Evolutionary conservation across 2,113 vertebrate genomes (phyloP), one percentile per base, ranked within the genome.

Genomic region (Genyomyrus donnyi): DNA sequence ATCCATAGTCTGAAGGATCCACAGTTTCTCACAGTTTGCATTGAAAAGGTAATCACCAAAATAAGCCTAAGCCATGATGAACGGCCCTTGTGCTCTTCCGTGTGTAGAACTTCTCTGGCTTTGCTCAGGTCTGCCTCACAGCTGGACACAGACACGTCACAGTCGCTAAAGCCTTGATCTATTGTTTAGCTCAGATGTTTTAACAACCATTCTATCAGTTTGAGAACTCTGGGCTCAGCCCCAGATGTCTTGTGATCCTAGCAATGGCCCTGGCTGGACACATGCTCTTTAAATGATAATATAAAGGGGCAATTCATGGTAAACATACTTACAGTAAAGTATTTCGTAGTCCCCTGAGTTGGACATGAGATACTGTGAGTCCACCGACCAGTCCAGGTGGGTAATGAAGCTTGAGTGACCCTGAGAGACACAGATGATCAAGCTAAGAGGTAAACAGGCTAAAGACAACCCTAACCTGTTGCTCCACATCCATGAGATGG

Each of bases 271-370:
- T 7, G 42, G 35, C 77, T 45, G 31, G 77, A 83, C 39, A 19
- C 17, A 21, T 17, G 77, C 39, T 83, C 31, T 24, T 42, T 83
- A 24, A 21, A 48, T 85, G n/a, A 80, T 27, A n/a, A n/a, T 19
- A n/a, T 85, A n/a, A 48, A 46, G 24, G 39, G 83, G 21, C 39
- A n/a, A 7, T 39, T 19, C 74, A 19, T 80, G 35, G 35, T 70
- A 31, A 21, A 84, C 70, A 83, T 94, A 98, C 98, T 99, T 93
- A 99, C 98, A 99, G 93, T 98, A 99, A 27, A 99, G 96, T 90
- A 99, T 99, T 95, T 99, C 98, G 52, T 99, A 99, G 94, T 99
- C 98, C 88, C 98, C 98, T 39, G 98, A 99, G 93, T 99, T 99
- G 46, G 98, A 99, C 89, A 99, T 97, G 87, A 99, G 96, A 94